A percentile compares a stretch with the other conserved stretches of the same genome.
phyloP scores from a whole-genome alignment of 2,797 vertebrate species.

The Apodemus agrarius region DNA sequence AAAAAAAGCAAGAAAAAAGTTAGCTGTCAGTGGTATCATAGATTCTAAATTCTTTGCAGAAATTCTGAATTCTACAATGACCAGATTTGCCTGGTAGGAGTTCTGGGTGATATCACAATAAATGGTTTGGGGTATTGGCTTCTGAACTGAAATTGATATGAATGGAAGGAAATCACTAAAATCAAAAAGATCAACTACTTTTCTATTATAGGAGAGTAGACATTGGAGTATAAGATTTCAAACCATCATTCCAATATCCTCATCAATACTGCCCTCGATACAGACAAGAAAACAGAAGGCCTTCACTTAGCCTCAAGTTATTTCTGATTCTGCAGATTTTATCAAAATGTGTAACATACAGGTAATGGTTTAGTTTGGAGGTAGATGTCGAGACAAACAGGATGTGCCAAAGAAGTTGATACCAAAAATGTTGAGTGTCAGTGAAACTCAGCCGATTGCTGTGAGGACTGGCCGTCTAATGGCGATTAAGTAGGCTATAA shows the following conservation, averaged over 20 bases:
- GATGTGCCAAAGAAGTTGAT: slow-evolving; percentile 78
- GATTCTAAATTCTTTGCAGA: slow-evolving; percentile 41
- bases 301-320: slow-evolving; percentile 50
- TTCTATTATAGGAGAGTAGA: background rate
- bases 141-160: slow-evolving; percentile 31
- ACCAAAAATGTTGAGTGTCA: slow-evolving; percentile 86
- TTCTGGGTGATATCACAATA: slow-evolving; percentile 25
- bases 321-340: slow-evolving; percentile 73
- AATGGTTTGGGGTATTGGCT: background rate
- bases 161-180: slow-evolving; percentile 60
- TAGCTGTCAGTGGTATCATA: background rate
- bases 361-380: slow-evolving; percentile 83
- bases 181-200: slow-evolving; percentile 47
- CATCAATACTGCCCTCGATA: background rate
- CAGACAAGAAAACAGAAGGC: background rate
- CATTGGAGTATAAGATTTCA: slow-evolving; percentile 19
- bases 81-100: background rate
- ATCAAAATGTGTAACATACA: slow-evolving; percentile 77
- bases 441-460: slow-evolving; percentile 85
- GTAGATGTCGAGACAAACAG: slow-evolving; percentile 82
- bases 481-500: slow-evolving; percentile 90
- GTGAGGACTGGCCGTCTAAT: slow-evolving; percentile 88
- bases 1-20: slow-evolving; percentile 24
- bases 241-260: background rate
- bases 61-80: slow-evolving; percentile 36